Evolutionary conservation across 2,113 vertebrate species (phyloP).

Genomic region (Lagenorhynchus albirostris): DNA sequence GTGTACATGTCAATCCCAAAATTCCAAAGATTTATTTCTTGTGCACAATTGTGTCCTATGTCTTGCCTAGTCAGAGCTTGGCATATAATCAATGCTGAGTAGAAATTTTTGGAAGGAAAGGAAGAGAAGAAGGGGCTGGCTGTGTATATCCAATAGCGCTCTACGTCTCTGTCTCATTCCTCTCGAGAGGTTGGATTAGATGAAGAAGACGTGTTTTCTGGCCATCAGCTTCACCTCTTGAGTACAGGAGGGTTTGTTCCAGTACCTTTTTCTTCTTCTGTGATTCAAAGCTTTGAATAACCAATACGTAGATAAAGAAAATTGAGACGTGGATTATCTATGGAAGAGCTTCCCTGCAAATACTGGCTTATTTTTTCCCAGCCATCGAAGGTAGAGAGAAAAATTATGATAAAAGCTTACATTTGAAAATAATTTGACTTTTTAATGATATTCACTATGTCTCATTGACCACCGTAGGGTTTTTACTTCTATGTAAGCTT

Average conservation of each 20-base stretch:
- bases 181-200: neutral
- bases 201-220: neutral
- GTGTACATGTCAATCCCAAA: too few relatives aligned
- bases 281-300: neutral
- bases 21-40: neutral
- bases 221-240: neutral
- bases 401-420: neutral
- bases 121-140: neutral
- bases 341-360: neutral
- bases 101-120: neutral
- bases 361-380: neutral
- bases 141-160: neutral
- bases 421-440: neutral
- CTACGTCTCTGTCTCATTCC: neutral
- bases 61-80: neutral
- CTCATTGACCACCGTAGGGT: neutral
- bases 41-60: neutral
- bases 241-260: neutral
- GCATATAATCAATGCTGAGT: neutral
- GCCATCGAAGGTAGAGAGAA: neutral
- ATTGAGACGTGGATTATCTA: neutral
- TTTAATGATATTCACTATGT: neutral
- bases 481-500: neutral
- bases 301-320: neutral
- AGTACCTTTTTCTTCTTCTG: neutral